Conservation (phyloP, 2,113 vertebrate species). For the Cyanoderma ruficeps region DNA sequence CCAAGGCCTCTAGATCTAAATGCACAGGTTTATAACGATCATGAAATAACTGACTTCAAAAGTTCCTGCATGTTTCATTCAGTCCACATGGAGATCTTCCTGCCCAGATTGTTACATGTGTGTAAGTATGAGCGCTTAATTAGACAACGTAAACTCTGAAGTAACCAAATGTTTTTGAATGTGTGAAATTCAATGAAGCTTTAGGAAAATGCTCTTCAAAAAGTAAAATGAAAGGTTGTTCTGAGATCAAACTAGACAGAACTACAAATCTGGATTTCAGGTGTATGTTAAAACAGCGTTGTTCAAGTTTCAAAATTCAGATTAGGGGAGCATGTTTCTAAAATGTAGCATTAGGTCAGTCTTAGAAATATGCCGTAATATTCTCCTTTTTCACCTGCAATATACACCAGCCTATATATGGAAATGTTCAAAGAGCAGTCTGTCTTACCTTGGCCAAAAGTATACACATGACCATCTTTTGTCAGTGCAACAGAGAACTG, state of each 20-base stretch:
- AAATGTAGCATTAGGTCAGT: not conserved
- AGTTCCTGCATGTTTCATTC: not conserved
- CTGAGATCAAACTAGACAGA: not conserved
- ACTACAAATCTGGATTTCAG: not conserved
- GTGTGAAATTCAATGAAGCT: not conserved
- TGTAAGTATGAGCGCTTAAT: not conserved
- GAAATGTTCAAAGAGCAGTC: not conserved
- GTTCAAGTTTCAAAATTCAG: not conserved
- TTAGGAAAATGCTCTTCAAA: not conserved
- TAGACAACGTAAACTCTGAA: not conserved
- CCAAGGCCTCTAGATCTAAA: not conserved
- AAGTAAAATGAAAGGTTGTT: not conserved
- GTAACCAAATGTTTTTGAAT: not conserved
- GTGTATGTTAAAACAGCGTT: not conserved
- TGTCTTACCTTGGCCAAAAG: slow-evolving; percentile 83
- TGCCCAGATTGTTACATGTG: not conserved
- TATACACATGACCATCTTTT: slow-evolving; percentile 84
- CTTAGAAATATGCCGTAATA: not conserved
- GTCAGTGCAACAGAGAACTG: slow-evolving; percentile 86
- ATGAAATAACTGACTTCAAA: not conserved
- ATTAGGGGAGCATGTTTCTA: not conserved
- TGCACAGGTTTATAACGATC: not conserved
- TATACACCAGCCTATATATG: not conserved
- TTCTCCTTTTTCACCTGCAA: not conserved
- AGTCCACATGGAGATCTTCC: not conserved